Evolutionary conservation across 2,797 vertebrate species (phyloP).

Genomic region (Neosalanx taihuensis): DNA sequence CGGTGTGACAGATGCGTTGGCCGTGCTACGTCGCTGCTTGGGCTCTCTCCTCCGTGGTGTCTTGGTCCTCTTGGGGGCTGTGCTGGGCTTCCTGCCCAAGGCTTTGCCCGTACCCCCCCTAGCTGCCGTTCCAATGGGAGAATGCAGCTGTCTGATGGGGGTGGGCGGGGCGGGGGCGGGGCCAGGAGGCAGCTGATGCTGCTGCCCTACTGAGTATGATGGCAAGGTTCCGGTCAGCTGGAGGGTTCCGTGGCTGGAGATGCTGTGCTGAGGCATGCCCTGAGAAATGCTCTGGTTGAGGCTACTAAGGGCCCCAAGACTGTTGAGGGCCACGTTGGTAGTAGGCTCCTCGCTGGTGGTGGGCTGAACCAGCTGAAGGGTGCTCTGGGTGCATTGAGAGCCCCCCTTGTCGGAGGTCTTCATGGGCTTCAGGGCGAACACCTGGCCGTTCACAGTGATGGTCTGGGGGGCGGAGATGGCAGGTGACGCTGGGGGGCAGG

Average conservation of each 20-base stretch:
- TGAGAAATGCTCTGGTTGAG: conserved; percentile 98
- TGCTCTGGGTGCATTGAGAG: conserved; percentile 74
- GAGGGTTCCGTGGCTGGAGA: conserved; percentile 81
- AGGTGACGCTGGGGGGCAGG: conserved; percentile 73
- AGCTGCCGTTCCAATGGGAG: conserved; percentile 47
- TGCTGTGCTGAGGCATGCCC: conserved; percentile 63
- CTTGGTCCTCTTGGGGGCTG: conserved; percentile 76
- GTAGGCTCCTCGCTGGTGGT: conserved; percentile 92
- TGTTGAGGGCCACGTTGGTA: conserved; percentile 92
- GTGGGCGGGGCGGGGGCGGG: conserved; percentile 56
- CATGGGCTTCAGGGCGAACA: conserved; percentile 93
- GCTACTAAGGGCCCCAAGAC: conserved; percentile 92
- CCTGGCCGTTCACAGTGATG: conserved; percentile 94
- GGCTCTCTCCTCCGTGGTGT: conserved; percentile 70
- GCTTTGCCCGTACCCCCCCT: conserved; percentile 52
- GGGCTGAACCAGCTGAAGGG: conserved; percentile 93
- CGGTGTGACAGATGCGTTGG: conserved; percentile 45
- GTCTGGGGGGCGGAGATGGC: conserved; percentile 83
- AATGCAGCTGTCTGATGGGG: conserved; percentile 53
- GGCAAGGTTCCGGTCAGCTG: conserved; percentile 72
- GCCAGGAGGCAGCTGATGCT: conserved; percentile 59
- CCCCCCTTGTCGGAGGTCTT: conserved; percentile 84
- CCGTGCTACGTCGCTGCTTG: conserved; percentile 38
- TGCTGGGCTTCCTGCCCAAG: conserved; percentile 59
- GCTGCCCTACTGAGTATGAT: conserved; percentile 67